Evolutionary conservation across 2,797 vertebrate genomes (phyloP).

Genomic region (Lutjanus argentimaculatus): DNA sequence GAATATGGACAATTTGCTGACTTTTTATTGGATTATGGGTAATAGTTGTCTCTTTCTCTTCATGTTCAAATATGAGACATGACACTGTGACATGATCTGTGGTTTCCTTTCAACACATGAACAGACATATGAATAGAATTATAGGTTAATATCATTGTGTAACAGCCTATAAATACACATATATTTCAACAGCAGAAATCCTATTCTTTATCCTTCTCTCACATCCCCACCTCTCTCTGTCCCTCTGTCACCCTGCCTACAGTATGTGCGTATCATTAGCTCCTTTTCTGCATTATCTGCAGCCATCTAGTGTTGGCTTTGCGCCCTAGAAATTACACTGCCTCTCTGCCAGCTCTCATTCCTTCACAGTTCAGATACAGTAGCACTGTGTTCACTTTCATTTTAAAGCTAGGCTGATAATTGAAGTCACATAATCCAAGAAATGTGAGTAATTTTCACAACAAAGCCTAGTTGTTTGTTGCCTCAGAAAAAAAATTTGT

Average conservation of each 20-base stretch:
- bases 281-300: slow-evolving; percentile 89
- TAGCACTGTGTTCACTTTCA: slow-evolving; percentile 1
- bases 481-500: neutral
- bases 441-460: neutral
- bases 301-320: slow-evolving; percentile 91
- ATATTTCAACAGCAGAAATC: slow-evolving; percentile 14
- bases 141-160: neutral
- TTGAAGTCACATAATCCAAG: neutral
- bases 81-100: neutral
- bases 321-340: slow-evolving; percentile 83
- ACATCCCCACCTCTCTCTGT: slow-evolving; percentile 22
- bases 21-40: neutral
- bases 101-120: slow-evolving; percentile 6
- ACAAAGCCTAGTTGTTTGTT: slow-evolving; percentile 6
- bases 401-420: slow-evolving; percentile 18
- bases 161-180: slow-evolving; percentile 1
- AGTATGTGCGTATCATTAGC: slow-evolving; percentile 82
- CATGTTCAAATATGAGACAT: neutral
- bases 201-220: slow-evolving; percentile 15
- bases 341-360: slow-evolving; percentile 61
- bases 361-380: slow-evolving; percentile 42
- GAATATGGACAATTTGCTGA: neutral
- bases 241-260: slow-evolving; percentile 64
- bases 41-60: neutral
- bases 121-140: slow-evolving; percentile 15